Conservation (phyloP, 2,113 vertebrate species). For the Calyptomena viridis region DNA sequence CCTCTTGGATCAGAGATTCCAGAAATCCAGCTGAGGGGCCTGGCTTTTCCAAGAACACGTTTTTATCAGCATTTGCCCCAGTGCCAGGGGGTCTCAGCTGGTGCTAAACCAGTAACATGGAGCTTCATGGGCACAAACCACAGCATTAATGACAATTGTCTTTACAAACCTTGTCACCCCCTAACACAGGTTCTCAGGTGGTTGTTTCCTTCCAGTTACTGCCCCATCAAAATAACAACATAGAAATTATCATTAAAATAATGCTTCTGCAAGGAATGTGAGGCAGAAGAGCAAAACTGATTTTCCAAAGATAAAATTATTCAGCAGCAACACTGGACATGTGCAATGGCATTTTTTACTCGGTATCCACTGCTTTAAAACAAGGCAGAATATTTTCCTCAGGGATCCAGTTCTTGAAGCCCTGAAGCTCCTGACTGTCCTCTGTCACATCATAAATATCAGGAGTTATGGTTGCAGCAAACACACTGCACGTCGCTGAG, state of each 20-base stretch:
- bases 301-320: not conserved
- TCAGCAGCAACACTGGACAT: not conserved
- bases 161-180: not conserved
- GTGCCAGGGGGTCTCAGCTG: not conserved
- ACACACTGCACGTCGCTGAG: not conserved
- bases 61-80: not conserved
- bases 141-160: fast-evolving
- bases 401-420: not conserved
- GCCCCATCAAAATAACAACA: not conserved
- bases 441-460: not conserved
- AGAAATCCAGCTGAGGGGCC: not conserved
- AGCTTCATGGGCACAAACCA: not conserved
- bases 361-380: not conserved
- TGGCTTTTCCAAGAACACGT: fast-evolving
- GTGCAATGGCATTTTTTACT: not conserved
- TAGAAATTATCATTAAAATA: not conserved
- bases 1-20: fast-evolving
- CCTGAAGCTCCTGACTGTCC: not conserved
- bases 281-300: not conserved
- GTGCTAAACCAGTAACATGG: fast-evolving
- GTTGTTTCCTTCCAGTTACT: not conserved
- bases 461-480: not conserved
- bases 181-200: not conserved
- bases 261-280: not conserved
- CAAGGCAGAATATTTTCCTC: not conserved